Evolutionary conservation across 2,888 invertebrate species (phyloP), one percentile per base, ranked within the genome.

Genomic region (Euspilapteryx auroguttella): DNA sequence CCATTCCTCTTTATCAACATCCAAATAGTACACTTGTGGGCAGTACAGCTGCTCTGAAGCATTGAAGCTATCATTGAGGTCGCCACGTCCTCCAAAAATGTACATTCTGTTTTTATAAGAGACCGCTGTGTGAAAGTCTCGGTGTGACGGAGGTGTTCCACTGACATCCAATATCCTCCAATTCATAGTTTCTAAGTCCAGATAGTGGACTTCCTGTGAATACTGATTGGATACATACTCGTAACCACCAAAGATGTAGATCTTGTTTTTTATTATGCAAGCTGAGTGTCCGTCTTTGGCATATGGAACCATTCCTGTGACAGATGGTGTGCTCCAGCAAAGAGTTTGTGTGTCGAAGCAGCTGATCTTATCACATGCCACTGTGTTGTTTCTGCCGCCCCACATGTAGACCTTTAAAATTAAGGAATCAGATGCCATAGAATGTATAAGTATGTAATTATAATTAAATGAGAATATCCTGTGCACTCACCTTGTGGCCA

Each of bases 281-380:
- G 94, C 93, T 1, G 93, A 87, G 55, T 96, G 95, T 0, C 95
- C 96, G 63, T 96, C 95, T 42, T 94, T 80, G 0, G 92, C 87
- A 32, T 84, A 83, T 0, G 95, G 95, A 14, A 85, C 65, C 26
- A 66, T 66, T 0, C 94, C 94, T 2, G 71, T 65, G 0, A 85
- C 85, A 24, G 55, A 37, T 7, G 86, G 86, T 2, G 79, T 78
- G 11, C 77, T 80, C 89, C 89, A 90, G 44, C 78, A 76, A 20
- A 82, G 64, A 30, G 75, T 82, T 40, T 78, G 80, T 7, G 89
- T 86, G 57, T 94, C 85, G 52, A 90, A 95, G 45, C 87, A 85
- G 47, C 86, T 92, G 0, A 96, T 73, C 13, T 80, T 81, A 44
- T 88, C 87, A 61, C 91, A 93, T 4, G 91, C 85, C 15, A 82